These are phyloP conservation scores for Globodera rostochiensis DNA, from an alignment of 1,140 invertebrate species.

Conservation along the genomic window DNA sequence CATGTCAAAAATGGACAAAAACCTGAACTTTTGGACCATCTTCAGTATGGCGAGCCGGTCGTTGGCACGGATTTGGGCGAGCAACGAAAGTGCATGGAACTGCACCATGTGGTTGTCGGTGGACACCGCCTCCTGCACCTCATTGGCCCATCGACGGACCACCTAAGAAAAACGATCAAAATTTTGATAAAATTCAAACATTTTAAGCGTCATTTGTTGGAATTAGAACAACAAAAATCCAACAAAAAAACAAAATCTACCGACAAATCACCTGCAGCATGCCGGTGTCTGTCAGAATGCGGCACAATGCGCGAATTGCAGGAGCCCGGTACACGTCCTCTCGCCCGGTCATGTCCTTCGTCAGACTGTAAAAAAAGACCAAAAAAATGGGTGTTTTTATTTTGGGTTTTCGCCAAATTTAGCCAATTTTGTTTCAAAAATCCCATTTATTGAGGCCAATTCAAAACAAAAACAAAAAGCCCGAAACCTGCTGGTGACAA, in stretches of 20 bases:
- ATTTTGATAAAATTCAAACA: too few relatives aligned
- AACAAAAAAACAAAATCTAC: too few relatives aligned
- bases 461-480: constrained; percentile 19
- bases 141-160: constrained; percentile 95
- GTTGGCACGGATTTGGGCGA: constrained; percentile 88
- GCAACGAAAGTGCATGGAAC: constrained; percentile 92
- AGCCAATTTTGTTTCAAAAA: not conserved
- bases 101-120: constrained; percentile 79
- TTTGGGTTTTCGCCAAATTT: constrained; percentile 4
- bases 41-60: constrained; percentile 93
- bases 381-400: too few relatives aligned
- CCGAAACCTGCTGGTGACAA: constrained; percentile 78
- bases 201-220: too few relatives aligned
- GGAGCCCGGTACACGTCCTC: constrained; percentile 93
- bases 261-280: constrained; percentile 77
- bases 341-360: constrained; percentile 98
- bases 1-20: too few relatives aligned
- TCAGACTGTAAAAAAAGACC: constrained; percentile 74
- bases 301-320: constrained; percentile 92
- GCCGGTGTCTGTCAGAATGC: constrained; percentile 83
- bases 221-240: too few relatives aligned
- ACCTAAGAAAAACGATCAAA: constrained; percentile 73
- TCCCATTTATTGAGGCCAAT: too few relatives aligned
- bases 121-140: constrained; percentile 90
- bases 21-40: constrained; percentile 78